These are phyloP conservation scores for Aphrophora alni DNA, from an alignment of 2,888 invertebrate species.

Conservation along the genomic window DNA sequence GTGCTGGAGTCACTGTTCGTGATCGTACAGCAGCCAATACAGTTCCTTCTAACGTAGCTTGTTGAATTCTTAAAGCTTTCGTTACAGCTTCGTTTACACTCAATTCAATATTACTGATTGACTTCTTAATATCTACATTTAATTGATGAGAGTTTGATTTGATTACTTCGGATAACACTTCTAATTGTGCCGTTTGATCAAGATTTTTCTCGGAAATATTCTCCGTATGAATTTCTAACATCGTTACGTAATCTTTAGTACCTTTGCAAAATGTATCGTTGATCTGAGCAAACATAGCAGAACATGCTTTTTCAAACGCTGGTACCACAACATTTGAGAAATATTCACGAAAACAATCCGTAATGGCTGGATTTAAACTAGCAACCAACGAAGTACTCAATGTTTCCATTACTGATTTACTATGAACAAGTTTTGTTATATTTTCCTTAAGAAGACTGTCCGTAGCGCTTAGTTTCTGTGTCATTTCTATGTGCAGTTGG, in stretches of 20 bases:
- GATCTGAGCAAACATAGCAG: slow-evolving; percentile 87
- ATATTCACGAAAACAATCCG: slow-evolving; percentile 73
- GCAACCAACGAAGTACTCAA: slow-evolving; percentile 72
- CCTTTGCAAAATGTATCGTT: slow-evolving; percentile 88
- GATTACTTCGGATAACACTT: slow-evolving; percentile 19
- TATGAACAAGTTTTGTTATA: slow-evolving; percentile 78
- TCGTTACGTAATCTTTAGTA: slow-evolving; percentile 83
- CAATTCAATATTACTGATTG: slow-evolving; percentile 39
- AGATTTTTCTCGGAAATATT: slow-evolving; percentile 15
- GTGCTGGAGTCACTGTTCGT: slow-evolving; percentile 76
- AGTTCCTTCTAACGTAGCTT: slow-evolving; percentile 33
- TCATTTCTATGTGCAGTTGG: slow-evolving; percentile 76
- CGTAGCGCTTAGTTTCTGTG: slow-evolving; percentile 73
- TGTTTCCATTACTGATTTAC: slow-evolving; percentile 79
- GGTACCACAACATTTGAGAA: slow-evolving; percentile 80
- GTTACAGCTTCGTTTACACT: slow-evolving; percentile 39
- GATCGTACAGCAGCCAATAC: slow-evolving; percentile 59
- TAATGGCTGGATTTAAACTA: slow-evolving; percentile 73
- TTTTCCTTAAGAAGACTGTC: slow-evolving; percentile 80
- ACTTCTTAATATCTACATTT: slow-evolving; percentile 21
- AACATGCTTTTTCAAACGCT: slow-evolving; percentile 84
- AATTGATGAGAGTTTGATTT: slow-evolving; percentile 17
- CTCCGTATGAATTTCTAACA: slow-evolving; percentile 55
- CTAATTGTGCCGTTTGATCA: slow-evolving; percentile 21
- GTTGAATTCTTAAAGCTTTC: slow-evolving; percentile 34